Percentiles rank a stretch among this genome's conserved stretches.
phyloP scores from a whole-genome alignment of 1,140 invertebrate genomes.

The Elymnias hypermnestra region DNA sequence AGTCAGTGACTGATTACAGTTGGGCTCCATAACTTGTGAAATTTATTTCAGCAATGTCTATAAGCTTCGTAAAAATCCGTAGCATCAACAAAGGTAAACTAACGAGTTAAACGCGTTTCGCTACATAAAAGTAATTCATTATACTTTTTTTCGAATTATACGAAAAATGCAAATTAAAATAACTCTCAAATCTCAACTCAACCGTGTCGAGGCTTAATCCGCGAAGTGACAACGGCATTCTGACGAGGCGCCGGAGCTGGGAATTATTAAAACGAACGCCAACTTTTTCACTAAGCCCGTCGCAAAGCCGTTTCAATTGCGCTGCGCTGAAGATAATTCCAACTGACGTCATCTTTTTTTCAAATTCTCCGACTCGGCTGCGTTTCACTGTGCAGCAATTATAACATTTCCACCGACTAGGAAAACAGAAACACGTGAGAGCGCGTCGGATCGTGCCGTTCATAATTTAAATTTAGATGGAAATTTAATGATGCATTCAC shows the following conservation, averaged over 20 bases:
- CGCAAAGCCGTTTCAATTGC: constrained; percentile 76
- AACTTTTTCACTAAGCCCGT: constrained; percentile 75
- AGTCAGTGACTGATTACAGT: no score
- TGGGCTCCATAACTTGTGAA: no score
- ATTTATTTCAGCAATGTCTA: no score
- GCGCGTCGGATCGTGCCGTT: constrained; percentile 66
- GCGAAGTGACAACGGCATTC: constrained; percentile 75
- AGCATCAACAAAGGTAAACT: no score
- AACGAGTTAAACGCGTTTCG: constrained; percentile 20
- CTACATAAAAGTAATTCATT: constrained; percentile 28
- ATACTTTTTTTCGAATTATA: constrained; percentile 46
- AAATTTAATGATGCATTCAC: constrained; percentile 75
- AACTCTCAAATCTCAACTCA: constrained; percentile 73
- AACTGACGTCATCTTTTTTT: constrained; percentile 75
- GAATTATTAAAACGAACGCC: constrained; percentile 76
- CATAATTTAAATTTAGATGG: constrained; percentile 76
- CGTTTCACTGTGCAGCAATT: constrained; percentile 72
- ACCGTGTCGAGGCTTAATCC: constrained; percentile 74
- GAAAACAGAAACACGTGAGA: constrained; percentile 74
- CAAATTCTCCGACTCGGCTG: constrained; percentile 70
- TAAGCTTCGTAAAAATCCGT: no score
- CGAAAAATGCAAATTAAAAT: constrained; percentile 73
- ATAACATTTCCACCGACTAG: constrained; percentile 74
- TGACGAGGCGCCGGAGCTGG: constrained; percentile 73
- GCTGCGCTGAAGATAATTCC: constrained; percentile 75